Conservation (phyloP, 2,113 vertebrate genomes). For the Oplegnathus fasciatus region DNA sequence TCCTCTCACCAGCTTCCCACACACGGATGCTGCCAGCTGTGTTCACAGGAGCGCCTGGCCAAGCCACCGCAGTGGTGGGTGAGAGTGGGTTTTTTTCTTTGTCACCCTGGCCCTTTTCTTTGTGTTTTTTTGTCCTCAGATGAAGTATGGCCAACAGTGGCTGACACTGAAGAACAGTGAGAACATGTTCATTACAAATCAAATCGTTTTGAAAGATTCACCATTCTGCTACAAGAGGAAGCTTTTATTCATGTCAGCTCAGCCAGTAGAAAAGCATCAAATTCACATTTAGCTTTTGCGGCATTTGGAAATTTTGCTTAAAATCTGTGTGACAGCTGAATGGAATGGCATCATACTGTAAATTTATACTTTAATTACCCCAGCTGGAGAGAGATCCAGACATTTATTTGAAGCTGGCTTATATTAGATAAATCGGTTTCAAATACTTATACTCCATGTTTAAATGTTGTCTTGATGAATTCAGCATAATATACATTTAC, state of each 20-base stretch:
- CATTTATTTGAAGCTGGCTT: slow-evolving; percentile 14
- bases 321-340: slow-evolving; percentile 47
- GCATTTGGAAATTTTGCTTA: slow-evolving; percentile 10
- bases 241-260: slow-evolving; percentile 22
- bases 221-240: not conserved
- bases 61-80: slow-evolving; percentile 17
- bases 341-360: slow-evolving; percentile 4
- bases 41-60: not conserved
- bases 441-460: not conserved
- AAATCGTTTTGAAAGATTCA: slow-evolving; percentile 24
- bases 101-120: not conserved
- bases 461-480: not conserved
- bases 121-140: slow-evolving; percentile 12
- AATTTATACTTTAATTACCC: slow-evolving; percentile 16
- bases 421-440: not conserved
- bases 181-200: slow-evolving; percentile 46
- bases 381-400: not conserved
- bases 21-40: slow-evolving; percentile 35
- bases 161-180: slow-evolving; percentile 30
- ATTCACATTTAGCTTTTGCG: slow-evolving; percentile 27
- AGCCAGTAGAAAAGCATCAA: not conserved
- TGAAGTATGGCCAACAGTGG: slow-evolving; percentile 37
- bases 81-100: not conserved
- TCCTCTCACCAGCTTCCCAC: slow-evolving; percentile 37
- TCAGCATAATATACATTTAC: not conserved